A percentile compares a stretch with the other conserved stretches of the same genome.
Evolutionary conservation across 2,888 invertebrate genomes (phyloP).

Genomic region (Notodonta dromedarius): DNA sequence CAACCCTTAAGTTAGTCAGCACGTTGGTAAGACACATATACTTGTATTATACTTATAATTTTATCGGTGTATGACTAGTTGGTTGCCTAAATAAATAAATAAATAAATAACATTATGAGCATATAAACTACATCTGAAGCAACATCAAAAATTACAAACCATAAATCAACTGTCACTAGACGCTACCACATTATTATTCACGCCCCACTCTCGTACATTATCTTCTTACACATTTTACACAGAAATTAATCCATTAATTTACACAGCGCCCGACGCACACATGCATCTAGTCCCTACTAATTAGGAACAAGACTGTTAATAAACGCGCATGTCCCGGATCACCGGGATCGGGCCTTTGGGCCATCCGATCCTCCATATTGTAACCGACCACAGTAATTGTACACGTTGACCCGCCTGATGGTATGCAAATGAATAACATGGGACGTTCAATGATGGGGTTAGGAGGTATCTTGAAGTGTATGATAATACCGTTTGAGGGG

Average conservation of each 20-base stretch:
- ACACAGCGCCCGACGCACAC: constrained; percentile 15
- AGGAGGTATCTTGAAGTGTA: constrained; percentile 31
- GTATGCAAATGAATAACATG: constrained; percentile 39
- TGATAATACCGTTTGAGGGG: constrained; percentile 6
- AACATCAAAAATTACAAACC: background rate
- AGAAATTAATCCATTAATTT: constrained; percentile 17
- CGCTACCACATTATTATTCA: constrained; percentile 2
- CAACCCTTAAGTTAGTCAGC: too few relatives aligned
- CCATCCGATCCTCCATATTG: constrained; percentile 36
- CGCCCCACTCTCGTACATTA: constrained; percentile 12
- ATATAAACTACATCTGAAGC: too few relatives aligned
- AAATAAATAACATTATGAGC: too few relatives aligned
- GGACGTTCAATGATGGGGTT: constrained; percentile 27
- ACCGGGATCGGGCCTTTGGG: constrained; percentile 30
- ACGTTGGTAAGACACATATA: too few relatives aligned
- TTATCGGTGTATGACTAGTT: too few relatives aligned
- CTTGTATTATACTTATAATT: too few relatives aligned
- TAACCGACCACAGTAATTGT: constrained; percentile 37
- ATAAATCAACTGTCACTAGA: background rate
- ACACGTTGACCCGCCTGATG: constrained; percentile 39
- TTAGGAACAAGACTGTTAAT: constrained; percentile 43
- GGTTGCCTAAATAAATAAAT: too few relatives aligned
- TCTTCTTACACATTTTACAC: constrained; percentile 20
- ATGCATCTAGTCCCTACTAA: constrained; percentile 34
- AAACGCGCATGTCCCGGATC: constrained; percentile 41